Evolutionary conservation across 2,888 invertebrate species (phyloP).

Genomic region (Dioctria rufipes): DNA sequence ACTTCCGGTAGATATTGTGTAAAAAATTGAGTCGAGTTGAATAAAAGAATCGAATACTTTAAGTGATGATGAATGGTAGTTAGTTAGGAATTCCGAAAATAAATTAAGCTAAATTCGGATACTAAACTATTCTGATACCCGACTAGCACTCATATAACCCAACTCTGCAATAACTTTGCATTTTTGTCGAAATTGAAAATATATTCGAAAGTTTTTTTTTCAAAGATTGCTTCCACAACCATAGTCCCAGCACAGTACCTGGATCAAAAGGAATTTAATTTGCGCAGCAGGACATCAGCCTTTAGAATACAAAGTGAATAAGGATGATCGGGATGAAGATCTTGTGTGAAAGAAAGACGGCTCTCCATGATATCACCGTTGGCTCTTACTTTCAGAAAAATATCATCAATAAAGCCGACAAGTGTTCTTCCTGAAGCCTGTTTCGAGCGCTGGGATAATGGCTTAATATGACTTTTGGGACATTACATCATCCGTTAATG

Average conservation of each 20-base stretch:
- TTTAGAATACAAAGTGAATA: slow-evolving; percentile 46
- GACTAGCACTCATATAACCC: too few species aligned
- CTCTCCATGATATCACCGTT: slow-evolving; percentile 2
- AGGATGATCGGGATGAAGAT: slow-evolving; percentile 39
- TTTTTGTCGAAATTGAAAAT: not conserved
- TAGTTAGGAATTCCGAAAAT: too few species aligned
- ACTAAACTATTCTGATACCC: too few species aligned
- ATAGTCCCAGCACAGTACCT: not conserved
- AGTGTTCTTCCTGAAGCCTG: not conserved
- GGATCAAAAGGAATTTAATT: slow-evolving; percentile 43
- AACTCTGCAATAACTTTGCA: not conserved
- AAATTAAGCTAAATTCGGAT: too few species aligned
- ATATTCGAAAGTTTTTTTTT: not conserved
- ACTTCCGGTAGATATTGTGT: too few species aligned
- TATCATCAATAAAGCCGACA: not conserved
- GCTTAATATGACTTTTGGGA: slow-evolving; percentile 28
- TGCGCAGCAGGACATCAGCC: slow-evolving; percentile 47
- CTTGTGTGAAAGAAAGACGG: slow-evolving; percentile 25
- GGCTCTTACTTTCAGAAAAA: not conserved
- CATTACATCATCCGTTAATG: slow-evolving; percentile 18
- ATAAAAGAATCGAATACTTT: too few species aligned
- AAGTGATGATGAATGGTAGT: too few species aligned
- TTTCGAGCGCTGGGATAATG: slow-evolving; percentile 28
- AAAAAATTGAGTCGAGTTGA: too few species aligned
- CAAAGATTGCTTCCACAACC: not conserved